Evolutionary conservation across 2,888 invertebrate species (phyloP).

Genomic region (Thelaira solivaga): DNA sequence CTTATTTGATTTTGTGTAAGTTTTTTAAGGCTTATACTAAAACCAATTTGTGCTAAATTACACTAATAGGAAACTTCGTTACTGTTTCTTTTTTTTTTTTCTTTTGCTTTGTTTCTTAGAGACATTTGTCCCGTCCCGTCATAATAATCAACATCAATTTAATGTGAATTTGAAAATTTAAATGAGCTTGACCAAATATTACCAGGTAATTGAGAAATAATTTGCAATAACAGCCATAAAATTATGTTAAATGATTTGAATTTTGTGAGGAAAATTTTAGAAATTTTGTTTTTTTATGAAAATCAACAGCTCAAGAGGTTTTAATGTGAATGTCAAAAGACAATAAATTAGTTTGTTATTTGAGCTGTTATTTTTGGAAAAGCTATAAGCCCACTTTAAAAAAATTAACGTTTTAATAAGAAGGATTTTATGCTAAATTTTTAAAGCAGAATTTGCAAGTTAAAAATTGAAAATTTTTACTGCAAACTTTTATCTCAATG

Average conservation of each 20-base stretch:
- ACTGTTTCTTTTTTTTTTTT: neutral
- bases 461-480: too few relatives aligned
- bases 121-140: constrained; percentile 28
- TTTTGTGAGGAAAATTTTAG: constrained; percentile 20
- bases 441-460: too few relatives aligned
- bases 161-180: constrained; percentile 25
- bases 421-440: too few relatives aligned
- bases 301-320: constrained; percentile 25
- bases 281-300: constrained; percentile 24
- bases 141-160: constrained; percentile 6
- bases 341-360: neutral
- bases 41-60: constrained; percentile 47
- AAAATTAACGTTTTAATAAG: too few relatives aligned
- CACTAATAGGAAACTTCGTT: constrained; percentile 30
- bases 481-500: too few relatives aligned
- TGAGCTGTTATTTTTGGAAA: too few relatives aligned
- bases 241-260: constrained; percentile 53
- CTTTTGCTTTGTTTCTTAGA: neutral
- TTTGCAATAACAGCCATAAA: constrained; percentile 54
- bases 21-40: constrained; percentile 24
- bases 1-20: neutral
- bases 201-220: constrained; percentile 57
- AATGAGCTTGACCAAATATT: constrained; percentile 58
- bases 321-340: constrained; percentile 11
- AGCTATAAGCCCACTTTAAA: too few relatives aligned